A percentile compares a stretch with the other conserved stretches of the same genome.
phyloP scores from a whole-genome alignment of 2,113 vertebrate genomes.

The Urocitellus parryii region DNA sequence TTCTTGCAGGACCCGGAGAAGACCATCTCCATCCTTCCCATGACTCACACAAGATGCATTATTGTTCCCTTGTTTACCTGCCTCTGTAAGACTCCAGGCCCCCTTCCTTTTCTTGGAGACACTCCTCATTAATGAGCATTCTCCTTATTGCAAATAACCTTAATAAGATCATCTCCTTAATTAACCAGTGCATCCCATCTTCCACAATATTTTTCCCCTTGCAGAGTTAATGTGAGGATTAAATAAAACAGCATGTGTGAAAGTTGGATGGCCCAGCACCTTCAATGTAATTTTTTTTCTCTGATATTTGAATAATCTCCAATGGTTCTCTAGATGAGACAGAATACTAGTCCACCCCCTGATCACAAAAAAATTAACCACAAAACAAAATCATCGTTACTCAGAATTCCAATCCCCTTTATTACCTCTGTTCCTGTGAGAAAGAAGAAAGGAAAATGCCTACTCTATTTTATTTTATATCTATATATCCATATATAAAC shows the following conservation, averaged over 20 bases:
- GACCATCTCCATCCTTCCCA: background rate
- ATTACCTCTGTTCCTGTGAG: background rate
- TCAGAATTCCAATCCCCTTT: background rate
- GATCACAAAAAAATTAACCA: conserved; percentile 38
- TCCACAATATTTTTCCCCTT: conserved; percentile 25
- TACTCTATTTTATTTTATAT: background rate
- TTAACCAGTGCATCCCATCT: background rate
- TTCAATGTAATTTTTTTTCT: background rate
- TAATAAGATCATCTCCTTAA: conserved; percentile 63
- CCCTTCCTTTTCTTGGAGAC: background rate
- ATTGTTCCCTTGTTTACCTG: background rate
- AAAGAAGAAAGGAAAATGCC: background rate
- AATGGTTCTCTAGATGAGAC: background rate
- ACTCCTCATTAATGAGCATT: background rate
- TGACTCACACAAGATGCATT: background rate
- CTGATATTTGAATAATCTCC: conserved; percentile 24
- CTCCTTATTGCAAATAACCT: background rate
- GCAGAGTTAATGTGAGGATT: conserved; percentile 38
- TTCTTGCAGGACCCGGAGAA: background rate
- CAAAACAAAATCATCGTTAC: background rate
- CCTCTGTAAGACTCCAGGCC: background rate
- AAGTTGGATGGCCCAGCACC: background rate
- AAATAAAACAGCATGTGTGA: conserved; percentile 34
- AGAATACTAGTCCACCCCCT: background rate
- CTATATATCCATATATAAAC: background rate